Conservation (phyloP, 1,140 invertebrate genomes). For the Drosophila nikananu region DNA sequence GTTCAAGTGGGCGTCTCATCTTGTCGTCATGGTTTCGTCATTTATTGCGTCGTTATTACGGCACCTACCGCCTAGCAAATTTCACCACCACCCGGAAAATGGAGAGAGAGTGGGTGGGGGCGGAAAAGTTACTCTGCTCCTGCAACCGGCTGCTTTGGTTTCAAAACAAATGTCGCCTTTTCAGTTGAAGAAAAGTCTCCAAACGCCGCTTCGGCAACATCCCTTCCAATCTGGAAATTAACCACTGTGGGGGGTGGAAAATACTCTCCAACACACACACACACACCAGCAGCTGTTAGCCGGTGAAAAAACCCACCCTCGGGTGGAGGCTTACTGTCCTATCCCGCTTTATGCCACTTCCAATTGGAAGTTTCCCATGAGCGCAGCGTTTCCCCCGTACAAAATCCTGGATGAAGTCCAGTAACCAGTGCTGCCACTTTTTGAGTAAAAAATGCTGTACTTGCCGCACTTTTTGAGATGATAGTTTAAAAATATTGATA, state of each 20-base stretch:
- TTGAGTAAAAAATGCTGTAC: no score
- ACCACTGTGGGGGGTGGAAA: constrained; percentile 59
- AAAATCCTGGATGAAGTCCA: constrained; percentile 67
- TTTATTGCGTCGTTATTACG: constrained; percentile 81
- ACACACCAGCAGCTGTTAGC: constrained; percentile 65
- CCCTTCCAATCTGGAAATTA: constrained; percentile 61
- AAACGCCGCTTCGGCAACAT: constrained; percentile 13
- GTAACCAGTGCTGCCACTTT: constrained; percentile 29
- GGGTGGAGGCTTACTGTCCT: constrained; percentile 55
- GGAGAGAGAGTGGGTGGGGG: not conserved
- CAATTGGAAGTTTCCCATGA: constrained; percentile 68
- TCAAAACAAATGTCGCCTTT: constrained; percentile 75
- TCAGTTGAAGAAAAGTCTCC: constrained; percentile 17
- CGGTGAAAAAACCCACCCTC: constrained; percentile 56
- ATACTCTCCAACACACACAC: constrained; percentile 38
- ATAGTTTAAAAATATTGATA: no score
- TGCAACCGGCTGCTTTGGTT: constrained; percentile 62
- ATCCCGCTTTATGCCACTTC: constrained; percentile 60
- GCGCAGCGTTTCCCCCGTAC: constrained; percentile 33
- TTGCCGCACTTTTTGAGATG: no score
- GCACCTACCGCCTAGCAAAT: constrained; percentile 57
- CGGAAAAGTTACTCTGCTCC: constrained; percentile 33
- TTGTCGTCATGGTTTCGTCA: constrained; percentile 76
- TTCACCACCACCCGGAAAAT: constrained; percentile 21
- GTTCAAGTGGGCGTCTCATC: constrained; percentile 78